A percentile compares a stretch with the other conserved stretches of the same genome.
These are phyloP conservation scores for Metridium senile DNA, from an alignment of 92 coral and sea anemone genomes.

Conservation along the genomic window DNA sequence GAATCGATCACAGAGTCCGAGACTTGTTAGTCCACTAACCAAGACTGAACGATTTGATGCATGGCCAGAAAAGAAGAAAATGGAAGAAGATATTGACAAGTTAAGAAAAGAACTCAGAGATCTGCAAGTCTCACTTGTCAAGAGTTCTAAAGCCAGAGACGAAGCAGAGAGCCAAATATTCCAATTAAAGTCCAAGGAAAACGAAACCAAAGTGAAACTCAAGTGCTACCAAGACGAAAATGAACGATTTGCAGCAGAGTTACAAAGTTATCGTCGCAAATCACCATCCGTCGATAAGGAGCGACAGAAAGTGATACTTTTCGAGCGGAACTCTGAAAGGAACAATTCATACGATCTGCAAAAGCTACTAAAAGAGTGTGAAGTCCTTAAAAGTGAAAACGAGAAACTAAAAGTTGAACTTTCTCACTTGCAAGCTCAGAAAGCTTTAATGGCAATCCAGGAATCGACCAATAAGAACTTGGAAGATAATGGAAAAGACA, in stretches of 20 bases:
- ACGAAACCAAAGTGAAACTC: slow-evolving; percentile 39
- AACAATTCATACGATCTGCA: slow-evolving; percentile 23
- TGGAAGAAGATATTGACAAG: slow-evolving; percentile 49
- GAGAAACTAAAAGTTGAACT: slow-evolving; percentile 47
- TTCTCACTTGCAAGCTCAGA: slow-evolving; percentile 30
- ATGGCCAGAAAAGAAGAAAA: slow-evolving; percentile 43
- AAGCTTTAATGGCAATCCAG: slow-evolving; percentile 51
- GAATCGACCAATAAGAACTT: slow-evolving; percentile 51
- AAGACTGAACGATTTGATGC: slow-evolving; percentile 34
- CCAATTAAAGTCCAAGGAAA: slow-evolving; percentile 27
- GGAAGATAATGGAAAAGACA: slow-evolving; percentile 43
- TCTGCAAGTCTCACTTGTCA: slow-evolving; percentile 29
- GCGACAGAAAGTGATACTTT: background rate
- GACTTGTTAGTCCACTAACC: slow-evolving; percentile 22
- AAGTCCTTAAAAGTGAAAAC: slow-evolving; percentile 41
- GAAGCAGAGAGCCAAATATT: slow-evolving; percentile 50
- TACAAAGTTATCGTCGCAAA: slow-evolving; percentile 38
- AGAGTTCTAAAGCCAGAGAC: slow-evolving; percentile 39
- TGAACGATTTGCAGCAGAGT: slow-evolving; percentile 43
- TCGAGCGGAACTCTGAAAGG: slow-evolving; percentile 4
- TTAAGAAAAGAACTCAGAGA: slow-evolving; percentile 47
- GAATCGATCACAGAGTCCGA: slow-evolving; percentile 44
- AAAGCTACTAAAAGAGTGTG: background rate
- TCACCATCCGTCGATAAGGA: slow-evolving; percentile 21
- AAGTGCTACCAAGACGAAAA: slow-evolving; percentile 44